Evolutionary conservation across 2,797 vertebrate genomes (phyloP).

Genomic region (Bovichtus variegatus): DNA sequence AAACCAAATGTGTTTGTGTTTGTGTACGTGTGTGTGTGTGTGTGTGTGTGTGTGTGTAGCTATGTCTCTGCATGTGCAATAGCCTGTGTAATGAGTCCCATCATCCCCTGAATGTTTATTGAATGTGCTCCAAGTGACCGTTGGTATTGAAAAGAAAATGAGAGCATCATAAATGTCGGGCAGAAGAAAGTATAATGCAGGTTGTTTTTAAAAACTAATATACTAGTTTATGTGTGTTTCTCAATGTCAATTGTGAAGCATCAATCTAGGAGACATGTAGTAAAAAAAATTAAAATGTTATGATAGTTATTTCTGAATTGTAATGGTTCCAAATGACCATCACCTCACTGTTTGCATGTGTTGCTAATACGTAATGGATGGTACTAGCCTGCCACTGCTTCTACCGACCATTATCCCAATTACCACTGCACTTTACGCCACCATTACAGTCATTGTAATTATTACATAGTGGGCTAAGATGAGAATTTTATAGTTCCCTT

Average conservation of each 20-base stretch:
- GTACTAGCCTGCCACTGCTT: slow-evolving; percentile 36
- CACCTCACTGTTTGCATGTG: slow-evolving; percentile 37
- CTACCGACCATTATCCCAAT: slow-evolving; percentile 51
- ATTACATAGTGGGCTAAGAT: slow-evolving; percentile 59
- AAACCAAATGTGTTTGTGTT: not conserved
- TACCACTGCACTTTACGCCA: slow-evolving; percentile 57
- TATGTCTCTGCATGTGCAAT: slow-evolving; percentile 2
- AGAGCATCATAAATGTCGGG: not conserved
- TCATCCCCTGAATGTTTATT: slow-evolving; percentile 14
- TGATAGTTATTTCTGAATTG: slow-evolving; percentile 23
- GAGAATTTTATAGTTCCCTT: slow-evolving; percentile 57
- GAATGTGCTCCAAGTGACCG: slow-evolving; percentile 19
- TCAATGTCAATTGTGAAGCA: not conserved
- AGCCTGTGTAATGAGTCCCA: slow-evolving; percentile 34
- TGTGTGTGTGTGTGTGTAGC: not conserved
- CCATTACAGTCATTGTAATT: slow-evolving; percentile 64
- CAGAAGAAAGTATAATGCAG: not conserved
- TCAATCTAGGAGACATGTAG: not conserved
- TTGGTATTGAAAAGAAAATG: slow-evolving; percentile 16
- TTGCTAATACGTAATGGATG: slow-evolving; percentile 54
- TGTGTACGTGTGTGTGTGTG: not conserved
- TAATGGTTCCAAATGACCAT: slow-evolving; percentile 21
- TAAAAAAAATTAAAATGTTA: slow-evolving; percentile 3
- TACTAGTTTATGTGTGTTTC: not conserved
- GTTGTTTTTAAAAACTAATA: not conserved